Base-by-base conservation (phyloP, 2,888 invertebrate species). In the Macrophya annulata region DNA sequence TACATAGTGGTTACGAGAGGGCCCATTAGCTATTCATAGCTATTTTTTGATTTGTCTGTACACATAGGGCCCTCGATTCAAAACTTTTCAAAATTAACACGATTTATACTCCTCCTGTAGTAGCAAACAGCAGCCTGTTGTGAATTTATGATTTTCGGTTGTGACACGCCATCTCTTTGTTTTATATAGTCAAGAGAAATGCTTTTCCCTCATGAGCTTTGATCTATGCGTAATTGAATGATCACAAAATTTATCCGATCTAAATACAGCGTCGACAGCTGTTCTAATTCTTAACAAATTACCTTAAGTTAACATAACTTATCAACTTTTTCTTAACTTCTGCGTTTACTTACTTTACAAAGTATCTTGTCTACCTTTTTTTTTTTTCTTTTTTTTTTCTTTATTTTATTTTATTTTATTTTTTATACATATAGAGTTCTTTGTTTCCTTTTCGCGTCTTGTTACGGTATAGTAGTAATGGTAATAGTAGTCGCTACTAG, bases 1-100 rank as follows among this genome's bases (percentile, higher is more conserved):
- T 93, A 93, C 92, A 93, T 88, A 91, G 91, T 89, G 88, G 87
- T 91, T 88, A 89, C 88, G 89, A 89, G 89, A 91, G 90, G 91
- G 90, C 85, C 85, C 85, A 76, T 87, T 68, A 83, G 83, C 83
- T 83, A 51, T 68, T 68, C 31, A 51, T 31, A 83, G 83, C 83
- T 83, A 83, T 83, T 68, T 89, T 89, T 89, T 90, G 89, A 90
- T 90, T 91, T 88, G 86, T 91, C 93, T 93, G 92, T 93, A 93
- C 93, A 93, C 87, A 88, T 88, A 89, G 90, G 86, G 87, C 89
- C 89, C 89, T 87, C 87, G 88, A 84, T 86, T 88, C 86, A 89
- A 90, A 90, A 89, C 89, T 88, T 85, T 79, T 89, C 88, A 91
- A 91, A 91, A 90, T 90, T 90, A 91, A 91, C 91, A 89, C 87